A percentile compares a stretch with the other conserved stretches of the same genome.
Evolutionary conservation across 1,140 invertebrate genomes (phyloP).

Genomic region (Solenopsis invicta): DNA sequence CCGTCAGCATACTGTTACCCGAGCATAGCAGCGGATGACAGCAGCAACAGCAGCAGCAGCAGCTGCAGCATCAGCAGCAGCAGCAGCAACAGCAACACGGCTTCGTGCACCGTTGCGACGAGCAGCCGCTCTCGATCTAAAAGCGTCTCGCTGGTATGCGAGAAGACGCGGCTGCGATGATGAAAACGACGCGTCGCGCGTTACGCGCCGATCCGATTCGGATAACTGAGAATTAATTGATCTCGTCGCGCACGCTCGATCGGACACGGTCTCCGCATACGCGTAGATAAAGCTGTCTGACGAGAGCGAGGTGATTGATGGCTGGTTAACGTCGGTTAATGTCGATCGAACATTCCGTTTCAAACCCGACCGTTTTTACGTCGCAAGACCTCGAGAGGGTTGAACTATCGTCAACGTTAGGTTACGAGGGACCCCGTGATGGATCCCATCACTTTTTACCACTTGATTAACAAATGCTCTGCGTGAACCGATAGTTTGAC

Average conservation of each 20-base stretch:
- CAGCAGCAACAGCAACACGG: slow-evolving; percentile 74
- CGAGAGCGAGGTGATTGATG: slow-evolving; percentile 15
- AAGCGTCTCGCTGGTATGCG: slow-evolving; percentile 12
- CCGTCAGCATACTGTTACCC: slow-evolving; percentile 85
- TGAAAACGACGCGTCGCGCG: slow-evolving; percentile 26
- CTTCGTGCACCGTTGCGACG: slow-evolving; percentile 82
- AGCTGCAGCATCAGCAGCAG: slow-evolving; percentile 22
- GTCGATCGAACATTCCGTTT: neutral
- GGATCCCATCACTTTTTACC: neutral
- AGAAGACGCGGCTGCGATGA: neutral
- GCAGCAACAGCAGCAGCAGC: slow-evolving; percentile 53
- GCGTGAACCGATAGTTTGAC: neutral
- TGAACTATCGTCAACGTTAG: neutral
- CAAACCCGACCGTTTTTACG: neutral
- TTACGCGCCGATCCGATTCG: slow-evolving; percentile 13
- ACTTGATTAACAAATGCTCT: slow-evolving; percentile 6
- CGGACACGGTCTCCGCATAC: slow-evolving; percentile 5
- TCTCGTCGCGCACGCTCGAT: neutral
- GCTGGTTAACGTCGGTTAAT: slow-evolving; percentile 12
- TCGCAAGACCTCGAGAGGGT: neutral
- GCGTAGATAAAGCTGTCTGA: neutral
- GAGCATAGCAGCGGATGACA: slow-evolving; percentile 84
- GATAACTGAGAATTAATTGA: slow-evolving; percentile 49
- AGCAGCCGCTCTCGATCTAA: slow-evolving; percentile 78
- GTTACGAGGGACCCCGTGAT: neutral